Percentiles rank a stretch among this genome's conserved stretches.
These are phyloP conservation scores for Eulithis testata DNA, from an alignment of 2,888 invertebrate genomes.

Conservation along the genomic window DNA sequence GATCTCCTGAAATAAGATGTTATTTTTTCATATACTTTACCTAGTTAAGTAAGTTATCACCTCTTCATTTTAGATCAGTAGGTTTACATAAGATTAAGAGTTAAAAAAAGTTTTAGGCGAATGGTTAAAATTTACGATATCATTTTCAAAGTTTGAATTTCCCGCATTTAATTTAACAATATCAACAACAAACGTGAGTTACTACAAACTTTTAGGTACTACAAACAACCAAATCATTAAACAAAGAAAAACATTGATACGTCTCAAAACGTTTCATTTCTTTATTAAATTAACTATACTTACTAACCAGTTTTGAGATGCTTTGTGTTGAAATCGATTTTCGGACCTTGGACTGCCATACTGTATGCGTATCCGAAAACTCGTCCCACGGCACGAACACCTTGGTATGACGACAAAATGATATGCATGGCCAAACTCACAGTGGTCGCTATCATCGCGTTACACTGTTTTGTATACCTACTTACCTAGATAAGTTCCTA, in stretches of 20 bases:
- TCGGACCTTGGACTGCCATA: slow-evolving; percentile 59
- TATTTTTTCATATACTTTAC: too few species aligned
- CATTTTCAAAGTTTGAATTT: slow-evolving; percentile 2
- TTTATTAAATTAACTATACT: slow-evolving; percentile 38
- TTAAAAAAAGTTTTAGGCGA: too few species aligned
- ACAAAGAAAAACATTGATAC: too few species aligned
- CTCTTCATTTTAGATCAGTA: too few species aligned
- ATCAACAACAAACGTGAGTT: too few species aligned
- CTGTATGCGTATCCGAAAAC: slow-evolving; percentile 59
- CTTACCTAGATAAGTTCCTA: neutral
- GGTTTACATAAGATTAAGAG: too few species aligned
- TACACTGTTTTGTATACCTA: neutral
- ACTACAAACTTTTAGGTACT: too few species aligned
- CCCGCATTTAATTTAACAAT: neutral
- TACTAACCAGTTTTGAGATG: slow-evolving; percentile 71
- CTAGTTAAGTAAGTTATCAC: too few species aligned
- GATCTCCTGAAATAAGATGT: slow-evolving; percentile 77
- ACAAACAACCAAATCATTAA: too few species aligned
- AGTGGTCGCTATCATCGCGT: slow-evolving; percentile 40
- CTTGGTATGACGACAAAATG: slow-evolving; percentile 47
- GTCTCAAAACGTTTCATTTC: neutral
- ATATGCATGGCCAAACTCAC: slow-evolving; percentile 48
- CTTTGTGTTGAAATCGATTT: slow-evolving; percentile 66
- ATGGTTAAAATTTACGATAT: neutral
- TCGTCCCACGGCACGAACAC: slow-evolving; percentile 51